These are phyloP conservation scores for Hydropsyche betteni DNA, from an alignment of 2,888 invertebrate species.

Conservation along the genomic window DNA sequence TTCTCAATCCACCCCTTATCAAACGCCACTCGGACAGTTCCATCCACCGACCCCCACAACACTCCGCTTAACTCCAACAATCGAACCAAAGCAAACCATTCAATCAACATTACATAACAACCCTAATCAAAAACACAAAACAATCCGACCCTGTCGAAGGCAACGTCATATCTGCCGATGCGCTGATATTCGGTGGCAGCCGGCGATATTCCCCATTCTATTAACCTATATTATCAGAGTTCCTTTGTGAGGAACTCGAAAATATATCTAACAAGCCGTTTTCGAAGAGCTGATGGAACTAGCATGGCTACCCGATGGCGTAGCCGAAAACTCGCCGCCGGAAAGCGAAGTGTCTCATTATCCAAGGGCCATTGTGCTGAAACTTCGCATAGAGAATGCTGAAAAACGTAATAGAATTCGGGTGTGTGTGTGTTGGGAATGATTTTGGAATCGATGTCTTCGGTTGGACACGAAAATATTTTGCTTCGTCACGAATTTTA, in stretches of 20 bases:
- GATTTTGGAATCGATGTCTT: slow-evolving; percentile 4
- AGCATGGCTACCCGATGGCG: not conserved
- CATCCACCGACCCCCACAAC: too few species aligned
- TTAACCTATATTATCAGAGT: slow-evolving; percentile 48
- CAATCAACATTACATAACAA: too few species aligned
- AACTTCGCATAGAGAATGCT: not conserved
- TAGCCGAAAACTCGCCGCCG: slow-evolving; percentile 9
- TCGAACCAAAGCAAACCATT: too few species aligned
- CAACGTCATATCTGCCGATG: slow-evolving; percentile 40
- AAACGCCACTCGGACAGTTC: too few species aligned
- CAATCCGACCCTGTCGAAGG: slow-evolving; percentile 29
- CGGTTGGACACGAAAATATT: not conserved
- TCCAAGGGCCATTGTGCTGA: not conserved
- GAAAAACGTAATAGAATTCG: not conserved
- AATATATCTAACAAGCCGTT: not conserved
- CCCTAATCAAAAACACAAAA: not conserved
- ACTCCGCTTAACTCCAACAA: too few species aligned
- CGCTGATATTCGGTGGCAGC: slow-evolving; percentile 51
- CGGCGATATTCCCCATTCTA: slow-evolving; percentile 52
- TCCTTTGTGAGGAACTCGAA: slow-evolving; percentile 11
- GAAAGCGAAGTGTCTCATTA: not conserved
- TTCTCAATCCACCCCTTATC: too few species aligned
- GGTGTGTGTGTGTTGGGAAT: not conserved
- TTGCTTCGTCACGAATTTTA: slow-evolving; percentile 1
- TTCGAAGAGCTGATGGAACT: not conserved